A percentile compares a stretch with the other conserved stretches of the same genome.
Conservation (phyloP, 1,140 invertebrate genomes). For the Apis florea region DNA sequence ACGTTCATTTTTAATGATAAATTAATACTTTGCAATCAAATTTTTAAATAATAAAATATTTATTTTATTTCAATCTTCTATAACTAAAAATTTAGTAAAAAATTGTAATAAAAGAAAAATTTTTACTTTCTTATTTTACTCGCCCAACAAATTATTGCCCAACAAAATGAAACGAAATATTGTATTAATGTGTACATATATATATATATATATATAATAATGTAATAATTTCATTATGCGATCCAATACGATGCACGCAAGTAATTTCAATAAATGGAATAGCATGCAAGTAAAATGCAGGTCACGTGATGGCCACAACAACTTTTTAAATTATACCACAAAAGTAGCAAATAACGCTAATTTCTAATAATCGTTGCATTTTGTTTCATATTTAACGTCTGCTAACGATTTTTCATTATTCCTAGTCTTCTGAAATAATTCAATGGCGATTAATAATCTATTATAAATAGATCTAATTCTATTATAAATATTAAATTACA, state of each 20-base stretch:
- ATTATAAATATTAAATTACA: no score
- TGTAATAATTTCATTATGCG: constrained; percentile 25
- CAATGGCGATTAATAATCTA: background rate
- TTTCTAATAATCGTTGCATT: background rate
- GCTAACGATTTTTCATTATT: background rate
- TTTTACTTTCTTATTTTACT: background rate
- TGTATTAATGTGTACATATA: background rate
- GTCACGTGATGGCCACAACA: background rate
- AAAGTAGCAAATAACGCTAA: background rate
- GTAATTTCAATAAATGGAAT: constrained; percentile 9
- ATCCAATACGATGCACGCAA: background rate
- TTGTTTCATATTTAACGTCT: background rate
- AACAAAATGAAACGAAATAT: constrained; percentile 11
- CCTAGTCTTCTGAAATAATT: no score
- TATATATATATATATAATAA: no score
- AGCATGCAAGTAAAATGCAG: background rate
- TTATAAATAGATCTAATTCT: no score
- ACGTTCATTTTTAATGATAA: no score
- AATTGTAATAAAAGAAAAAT: background rate
- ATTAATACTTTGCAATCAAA: no score
- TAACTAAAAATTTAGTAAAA: background rate
- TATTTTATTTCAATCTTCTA: no score
- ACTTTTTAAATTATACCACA: constrained; percentile 15
- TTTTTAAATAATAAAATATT: no score
- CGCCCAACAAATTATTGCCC: constrained; percentile 18